phyloP scores from a whole-genome alignment of 2,888 invertebrate species.

The Biston betularia region DNA sequence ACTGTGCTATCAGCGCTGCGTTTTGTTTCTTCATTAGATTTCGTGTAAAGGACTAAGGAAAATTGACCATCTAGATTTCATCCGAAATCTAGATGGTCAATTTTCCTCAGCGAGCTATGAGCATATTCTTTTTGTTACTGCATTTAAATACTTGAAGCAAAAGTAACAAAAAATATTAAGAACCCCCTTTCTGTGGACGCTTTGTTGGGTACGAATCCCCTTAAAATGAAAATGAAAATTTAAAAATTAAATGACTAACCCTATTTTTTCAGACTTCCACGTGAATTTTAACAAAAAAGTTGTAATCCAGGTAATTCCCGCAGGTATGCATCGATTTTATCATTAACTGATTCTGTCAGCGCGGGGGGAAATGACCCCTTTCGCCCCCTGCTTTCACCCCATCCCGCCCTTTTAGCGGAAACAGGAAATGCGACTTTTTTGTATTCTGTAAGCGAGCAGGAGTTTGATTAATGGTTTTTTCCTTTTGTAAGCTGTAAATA shows the following conservation, averaged over 20 bases:
- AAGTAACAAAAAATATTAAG: too few species aligned
- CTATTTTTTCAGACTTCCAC: neutral
- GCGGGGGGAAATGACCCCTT: constrained; percentile 14
- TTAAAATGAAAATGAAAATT: neutral
- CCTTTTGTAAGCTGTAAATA: constrained; percentile 33
- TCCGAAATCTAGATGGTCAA: too few species aligned
- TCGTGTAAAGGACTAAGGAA: too few species aligned
- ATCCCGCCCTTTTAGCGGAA: constrained; percentile 26
- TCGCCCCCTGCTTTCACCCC: constrained; percentile 5
- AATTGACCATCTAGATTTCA: too few species aligned
- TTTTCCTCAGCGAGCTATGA: too few species aligned
- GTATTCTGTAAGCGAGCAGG: constrained; percentile 37
- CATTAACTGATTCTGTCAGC: constrained; percentile 34
- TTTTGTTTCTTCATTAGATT: too few species aligned
- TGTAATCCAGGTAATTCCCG: constrained; percentile 18
- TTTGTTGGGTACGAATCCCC: neutral
- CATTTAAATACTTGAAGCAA: too few species aligned
- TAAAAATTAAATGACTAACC: neutral
- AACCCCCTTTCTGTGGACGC: too few species aligned
- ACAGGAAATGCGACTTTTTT: constrained; percentile 38
- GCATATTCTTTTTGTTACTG: too few species aligned
- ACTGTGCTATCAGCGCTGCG: too few species aligned
- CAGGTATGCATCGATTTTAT: constrained; percentile 40
- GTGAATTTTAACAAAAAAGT: constrained; percentile 10
- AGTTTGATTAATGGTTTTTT: constrained; percentile 38